Evolutionary conservation across 2,797 vertebrate genomes (phyloP).

Genomic region (Ciconia nigra): DNA sequence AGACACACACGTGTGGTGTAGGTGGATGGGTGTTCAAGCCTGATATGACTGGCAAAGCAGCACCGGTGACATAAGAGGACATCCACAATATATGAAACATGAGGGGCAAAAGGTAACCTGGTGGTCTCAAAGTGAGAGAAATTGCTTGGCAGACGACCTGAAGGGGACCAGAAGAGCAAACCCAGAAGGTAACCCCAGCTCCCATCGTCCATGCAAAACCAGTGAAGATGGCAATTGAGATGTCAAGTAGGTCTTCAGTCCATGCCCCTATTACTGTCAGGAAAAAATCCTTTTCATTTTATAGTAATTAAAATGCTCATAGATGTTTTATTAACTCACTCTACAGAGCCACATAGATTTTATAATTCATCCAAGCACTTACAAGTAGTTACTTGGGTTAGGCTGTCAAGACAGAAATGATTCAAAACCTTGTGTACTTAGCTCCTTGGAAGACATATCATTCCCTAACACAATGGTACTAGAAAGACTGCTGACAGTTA

Average conservation of each 20-base stretch:
- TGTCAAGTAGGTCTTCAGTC: neutral
- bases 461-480: constrained; percentile 64
- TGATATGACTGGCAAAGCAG: neutral
- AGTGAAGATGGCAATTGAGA: neutral
- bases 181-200: neutral
- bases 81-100: neutral
- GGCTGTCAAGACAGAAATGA: constrained; percentile 62
- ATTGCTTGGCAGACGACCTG: neutral
- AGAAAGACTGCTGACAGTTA: constrained; percentile 66
- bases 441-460: constrained; percentile 62
- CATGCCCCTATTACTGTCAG: neutral
- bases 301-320: constrained; percentile 47
- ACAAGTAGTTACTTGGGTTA: constrained; percentile 60
- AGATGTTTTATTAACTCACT: constrained; percentile 52
- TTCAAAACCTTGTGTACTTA: constrained; percentile 56
- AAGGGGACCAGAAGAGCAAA: neutral
- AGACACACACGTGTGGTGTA: neutral
- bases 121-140: neutral
- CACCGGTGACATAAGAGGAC: neutral
- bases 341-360: constrained; percentile 29
- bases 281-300: neutral
- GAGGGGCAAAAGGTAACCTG: neutral
- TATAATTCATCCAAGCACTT: constrained; percentile 59
- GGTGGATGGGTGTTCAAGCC: neutral
- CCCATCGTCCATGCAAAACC: neutral